These are phyloP conservation scores for Cossypha niveicapilla DNA, from an alignment of 2,797 vertebrate genomes.

Conservation along the genomic window DNA sequence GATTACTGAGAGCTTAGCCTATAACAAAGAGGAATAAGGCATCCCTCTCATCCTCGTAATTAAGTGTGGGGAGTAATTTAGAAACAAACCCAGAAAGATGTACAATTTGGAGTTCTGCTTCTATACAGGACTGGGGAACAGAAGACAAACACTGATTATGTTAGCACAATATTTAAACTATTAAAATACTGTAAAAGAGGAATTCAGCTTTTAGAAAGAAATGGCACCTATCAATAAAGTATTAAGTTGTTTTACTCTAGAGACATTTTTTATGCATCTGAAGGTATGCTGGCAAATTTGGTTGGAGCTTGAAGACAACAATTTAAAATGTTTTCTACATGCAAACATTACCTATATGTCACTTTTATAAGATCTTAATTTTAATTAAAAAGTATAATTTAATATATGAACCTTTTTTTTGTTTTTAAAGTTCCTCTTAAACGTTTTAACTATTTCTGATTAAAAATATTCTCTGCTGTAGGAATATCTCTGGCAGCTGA, in stretches of 20 bases:
- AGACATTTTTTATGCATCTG: conserved; percentile 56
- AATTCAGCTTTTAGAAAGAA: conserved; percentile 73
- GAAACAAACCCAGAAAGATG: conserved; percentile 87
- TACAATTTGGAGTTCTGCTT: conserved; percentile 81
- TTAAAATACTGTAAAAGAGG: conserved; percentile 72
- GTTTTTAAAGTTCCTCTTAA: background rate
- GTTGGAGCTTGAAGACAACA: background rate
- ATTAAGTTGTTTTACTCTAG: conserved; percentile 33
- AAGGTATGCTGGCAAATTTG: conserved; percentile 64
- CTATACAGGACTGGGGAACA: conserved; percentile 69
- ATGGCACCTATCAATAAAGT: conserved; percentile 64
- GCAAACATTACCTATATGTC: background rate
- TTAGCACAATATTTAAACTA: conserved; percentile 76
- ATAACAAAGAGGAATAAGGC: conserved; percentile 99
- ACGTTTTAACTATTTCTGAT: background rate
- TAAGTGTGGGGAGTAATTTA: conserved; percentile 99
- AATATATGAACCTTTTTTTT: background rate
- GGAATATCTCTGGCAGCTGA: background rate
- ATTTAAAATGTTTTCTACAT: background rate
- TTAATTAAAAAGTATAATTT: background rate
- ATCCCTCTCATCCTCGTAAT: conserved; percentile 98
- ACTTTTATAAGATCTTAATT: background rate
- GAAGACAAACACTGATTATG: conserved; percentile 75
- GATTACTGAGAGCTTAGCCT: conserved; percentile 98
- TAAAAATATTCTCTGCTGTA: background rate